Evolutionary conservation across 2,797 vertebrate species (phyloP).

Genomic region (Aphelocoma californica): DNA sequence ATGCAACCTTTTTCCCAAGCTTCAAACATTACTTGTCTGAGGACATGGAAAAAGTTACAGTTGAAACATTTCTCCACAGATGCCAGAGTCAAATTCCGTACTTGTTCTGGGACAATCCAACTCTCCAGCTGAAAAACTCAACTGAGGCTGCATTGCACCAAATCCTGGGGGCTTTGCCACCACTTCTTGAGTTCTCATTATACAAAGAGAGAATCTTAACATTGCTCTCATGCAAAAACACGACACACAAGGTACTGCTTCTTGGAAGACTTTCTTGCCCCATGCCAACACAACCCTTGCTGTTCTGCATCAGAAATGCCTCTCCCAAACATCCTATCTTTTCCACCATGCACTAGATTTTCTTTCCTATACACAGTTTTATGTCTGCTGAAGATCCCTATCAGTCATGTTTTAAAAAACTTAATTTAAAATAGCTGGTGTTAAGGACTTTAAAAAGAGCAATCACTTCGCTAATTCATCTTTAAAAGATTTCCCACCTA

Average conservation of each 20-base stretch:
- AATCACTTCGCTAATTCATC: conserved; percentile 43
- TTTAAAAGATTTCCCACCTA: conserved; percentile 44
- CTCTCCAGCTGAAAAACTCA: not conserved
- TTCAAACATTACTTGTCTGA: not conserved
- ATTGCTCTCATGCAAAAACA: not conserved
- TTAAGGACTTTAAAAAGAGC: conserved; percentile 28
- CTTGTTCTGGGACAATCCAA: not conserved
- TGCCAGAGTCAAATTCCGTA: not conserved
- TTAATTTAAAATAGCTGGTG: conserved; percentile 51
- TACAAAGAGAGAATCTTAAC: not conserved
- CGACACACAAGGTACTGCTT: not conserved
- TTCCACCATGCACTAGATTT: not conserved
- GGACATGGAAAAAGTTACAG: not conserved
- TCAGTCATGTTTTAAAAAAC: conserved; percentile 42
- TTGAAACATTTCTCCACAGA: not conserved
- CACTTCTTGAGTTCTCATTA: not conserved
- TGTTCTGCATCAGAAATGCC: not conserved
- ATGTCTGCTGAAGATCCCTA: conserved; percentile 14
- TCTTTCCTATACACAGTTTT: not conserved
- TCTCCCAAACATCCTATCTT: not conserved
- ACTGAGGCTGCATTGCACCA: not conserved
- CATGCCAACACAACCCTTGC: not conserved
- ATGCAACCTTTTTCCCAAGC: not conserved
- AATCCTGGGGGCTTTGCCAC: not conserved
- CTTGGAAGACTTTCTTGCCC: not conserved